These are phyloP conservation scores for Candidula unifasciata DNA, from an alignment of 2,888 invertebrate genomes.

Conservation along the genomic window DNA sequence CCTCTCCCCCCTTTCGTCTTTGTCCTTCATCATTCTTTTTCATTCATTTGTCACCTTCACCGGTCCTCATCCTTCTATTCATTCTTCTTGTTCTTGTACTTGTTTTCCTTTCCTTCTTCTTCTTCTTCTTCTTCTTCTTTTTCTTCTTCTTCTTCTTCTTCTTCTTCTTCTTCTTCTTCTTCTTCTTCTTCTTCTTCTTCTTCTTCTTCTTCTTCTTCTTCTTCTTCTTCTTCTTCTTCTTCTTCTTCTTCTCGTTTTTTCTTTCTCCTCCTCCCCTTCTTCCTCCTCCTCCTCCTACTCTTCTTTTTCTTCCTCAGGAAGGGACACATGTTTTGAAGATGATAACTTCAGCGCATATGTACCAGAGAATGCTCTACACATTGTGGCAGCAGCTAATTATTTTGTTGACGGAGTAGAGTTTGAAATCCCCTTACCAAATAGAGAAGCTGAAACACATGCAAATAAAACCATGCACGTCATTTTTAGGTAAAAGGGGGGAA, in stretches of 20 bases:
- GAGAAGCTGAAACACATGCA: too few relatives aligned
- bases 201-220: conserved; percentile 1
- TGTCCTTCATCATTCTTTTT: neutral
- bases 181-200: neutral
- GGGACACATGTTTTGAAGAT: neutral
- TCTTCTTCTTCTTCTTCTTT: conserved; percentile 21
- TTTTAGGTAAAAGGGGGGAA: too few relatives aligned
- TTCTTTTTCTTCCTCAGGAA: conserved; percentile 29
- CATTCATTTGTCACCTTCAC: neutral
- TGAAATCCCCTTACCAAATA: too few relatives aligned
- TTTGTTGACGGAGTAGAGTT: too few relatives aligned
- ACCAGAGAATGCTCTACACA: too few relatives aligned
- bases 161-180: neutral
- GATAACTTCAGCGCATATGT: neutral
- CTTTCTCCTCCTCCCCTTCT: neutral
- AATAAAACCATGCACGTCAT: too few relatives aligned
- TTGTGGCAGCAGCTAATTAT: too few relatives aligned
- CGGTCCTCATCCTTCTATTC: neutral
- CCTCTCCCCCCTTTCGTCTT: neutral
- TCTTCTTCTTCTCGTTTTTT: neutral
- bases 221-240: conserved; percentile 21
- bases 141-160: neutral
- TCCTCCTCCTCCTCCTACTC: too few relatives aligned
- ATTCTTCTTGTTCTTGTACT: neutral
- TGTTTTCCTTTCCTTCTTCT: neutral